Base-by-base conservation (phyloP, 2,888 invertebrate species). In the Dichetophora obliterata region DNA sequence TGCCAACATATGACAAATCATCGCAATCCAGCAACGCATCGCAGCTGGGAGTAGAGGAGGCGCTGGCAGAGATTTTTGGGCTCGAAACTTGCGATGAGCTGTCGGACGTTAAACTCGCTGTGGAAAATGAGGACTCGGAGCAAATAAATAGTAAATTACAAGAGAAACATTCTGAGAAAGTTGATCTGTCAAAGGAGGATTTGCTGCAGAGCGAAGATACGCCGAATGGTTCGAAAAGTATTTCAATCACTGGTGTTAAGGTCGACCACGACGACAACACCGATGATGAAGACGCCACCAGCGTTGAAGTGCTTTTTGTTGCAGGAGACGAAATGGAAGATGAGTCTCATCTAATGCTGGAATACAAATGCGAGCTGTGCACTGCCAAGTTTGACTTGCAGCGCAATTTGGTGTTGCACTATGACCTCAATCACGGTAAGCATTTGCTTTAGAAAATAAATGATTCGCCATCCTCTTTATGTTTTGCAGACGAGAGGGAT, bases 351-450 rank as follows among this genome's bases (percentile, higher is more conserved):
- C n/a, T 66, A 34, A 48, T 22, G 19, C 24, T 54, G 11, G 73
- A 69, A 22, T 66, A 75, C 8, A 80, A 77, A 48, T 82, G 82
- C 34, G 81, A 82, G 63, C 59, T 82, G 27, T 82, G 82, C 70
- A 66, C 75, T 0, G 22, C 24, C 16, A 37, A 52, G 43, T 82
- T 80, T 31, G 52, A 75, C 1, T 73, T 66, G 6, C 72, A 79
- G 14, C 76, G 80, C 3, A 79, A 79, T 22, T 57, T 82, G 27
- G 76, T 77, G 27, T 63, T 77, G 16, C 82, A 82, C 52, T 80
- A 80, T 1, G 80, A 78, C 24, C 14, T 69, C 0, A 65, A 75
- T 22, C 82, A 82, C 63, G 78, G 82, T 82, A 78, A 24, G 70
- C 31, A 37, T 22, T 1, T 61, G 22, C 5, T n/a, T 1, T 11